Base-by-base conservation (phyloP, 2,113 vertebrate species). In the Microtus montanus region DNA sequence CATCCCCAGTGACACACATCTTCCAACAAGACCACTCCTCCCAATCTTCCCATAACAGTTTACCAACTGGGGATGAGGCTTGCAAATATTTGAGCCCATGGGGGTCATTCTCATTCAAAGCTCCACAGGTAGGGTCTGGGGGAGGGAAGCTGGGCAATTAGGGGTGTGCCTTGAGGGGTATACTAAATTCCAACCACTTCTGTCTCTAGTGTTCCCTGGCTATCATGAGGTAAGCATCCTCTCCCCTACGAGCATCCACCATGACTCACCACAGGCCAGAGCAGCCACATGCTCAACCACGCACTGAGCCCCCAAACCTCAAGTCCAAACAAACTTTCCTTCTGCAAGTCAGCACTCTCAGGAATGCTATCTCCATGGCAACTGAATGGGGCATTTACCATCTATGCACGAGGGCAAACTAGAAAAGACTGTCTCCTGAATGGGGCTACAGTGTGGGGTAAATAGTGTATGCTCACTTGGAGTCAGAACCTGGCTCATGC, bases 401-500 rank as follows among this genome's bases (percentile, higher is more conserved):
- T 80, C 54, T 88, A 89, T 86, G 52, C 35, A 15, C 28, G 44
- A 84, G 38, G 47, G 66, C 24, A 77, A 92, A 73, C 77, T 78
- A 33, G 93, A n/a, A 44, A 86, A 58, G 22, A 64, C 2, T 28
- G 4, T 17, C 64, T 64, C 83, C 79, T 87, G 38, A 61, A 79
- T 4, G 64, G 49, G 74, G 70, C 52, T 66, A 13, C 3, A 7
- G 61, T 63, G n/a, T 86, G n/a, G 26, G 66, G 71, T 75, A 63
- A 78, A 83, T n/a, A 41, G 91, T 54, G 78, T 35, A 54, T 75
- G 58, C 49, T 84, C 75, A 74, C 41, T 75, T 93, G 80, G 41
- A 92, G 28, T 84, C 19, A 90, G 47, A 94, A 49, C n/a, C 95
- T 92, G 49, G 68, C 44, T 88, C 71, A 33, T 77, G n/a, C 17